phyloP scores from a whole-genome alignment of 1,140 invertebrate species.

The Drosophila leontia region DNA sequence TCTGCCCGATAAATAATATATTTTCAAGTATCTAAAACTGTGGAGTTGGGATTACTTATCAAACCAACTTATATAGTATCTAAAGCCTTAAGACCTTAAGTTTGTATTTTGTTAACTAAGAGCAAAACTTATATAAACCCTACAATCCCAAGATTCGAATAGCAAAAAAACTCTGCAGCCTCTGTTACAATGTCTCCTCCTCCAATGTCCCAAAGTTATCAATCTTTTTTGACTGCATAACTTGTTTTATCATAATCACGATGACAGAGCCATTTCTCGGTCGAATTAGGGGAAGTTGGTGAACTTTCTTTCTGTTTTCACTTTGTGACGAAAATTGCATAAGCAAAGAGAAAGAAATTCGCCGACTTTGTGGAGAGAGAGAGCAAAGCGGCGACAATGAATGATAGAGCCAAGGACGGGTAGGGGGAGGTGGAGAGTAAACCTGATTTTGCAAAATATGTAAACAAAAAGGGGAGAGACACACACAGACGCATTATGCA shows the following conservation, averaged over 20 bases:
- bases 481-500: conserved; percentile 57
- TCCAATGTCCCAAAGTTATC: not conserved
- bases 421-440: conserved; percentile 13
- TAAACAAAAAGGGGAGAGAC: conserved; percentile 46
- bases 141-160: not conserved
- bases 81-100: no score
- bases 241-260: conserved; percentile 12
- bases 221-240: conserved; percentile 17
- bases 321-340: conserved; percentile 68
- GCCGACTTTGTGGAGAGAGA: conserved; percentile 12
- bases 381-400: conserved; percentile 12
- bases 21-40: not conserved
- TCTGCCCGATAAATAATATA: conserved; percentile 58
- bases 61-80: no score
- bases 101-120: not conserved
- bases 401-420: not conserved
- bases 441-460: conserved; percentile 71
- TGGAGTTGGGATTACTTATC: no score
- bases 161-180: not conserved
- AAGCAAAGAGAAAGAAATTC: conserved; percentile 48
- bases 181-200: not conserved
- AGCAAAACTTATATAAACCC: not conserved
- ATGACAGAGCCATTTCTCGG: conserved; percentile 30
- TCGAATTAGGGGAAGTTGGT: conserved; percentile 22
- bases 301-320: conserved; percentile 69